Evolutionary conservation across 2,113 vertebrate species (phyloP).

Genomic region (Alaudala cheleensis): DNA sequence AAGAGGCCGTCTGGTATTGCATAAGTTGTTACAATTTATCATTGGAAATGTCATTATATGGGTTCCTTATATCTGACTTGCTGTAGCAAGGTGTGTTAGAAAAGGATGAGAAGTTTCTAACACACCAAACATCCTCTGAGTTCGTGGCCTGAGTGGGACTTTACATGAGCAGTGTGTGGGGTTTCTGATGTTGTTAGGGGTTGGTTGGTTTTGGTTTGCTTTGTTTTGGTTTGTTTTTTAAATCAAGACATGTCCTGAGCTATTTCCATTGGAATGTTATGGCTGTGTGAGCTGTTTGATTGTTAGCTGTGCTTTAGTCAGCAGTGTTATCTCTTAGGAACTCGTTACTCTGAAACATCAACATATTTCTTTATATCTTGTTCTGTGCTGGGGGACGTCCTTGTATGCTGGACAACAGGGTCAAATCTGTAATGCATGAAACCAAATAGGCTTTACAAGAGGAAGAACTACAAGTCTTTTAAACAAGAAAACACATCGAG

Average conservation of each 20-base stretch:
- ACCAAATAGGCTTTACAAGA: not conserved
- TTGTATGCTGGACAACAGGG: not conserved
- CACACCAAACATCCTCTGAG: not conserved
- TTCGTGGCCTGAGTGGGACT: not conserved
- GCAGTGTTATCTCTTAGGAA: not conserved
- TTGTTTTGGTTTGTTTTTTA: not conserved
- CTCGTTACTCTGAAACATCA: not conserved
- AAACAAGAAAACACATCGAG: not conserved
- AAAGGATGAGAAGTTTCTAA: not conserved
- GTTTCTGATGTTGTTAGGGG: not conserved
- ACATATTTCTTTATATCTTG: not conserved
- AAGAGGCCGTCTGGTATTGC: not conserved
- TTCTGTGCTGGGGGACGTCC: not conserved
- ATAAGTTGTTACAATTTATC: not conserved
- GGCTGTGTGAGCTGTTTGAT: not conserved
- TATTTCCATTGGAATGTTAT: not conserved
- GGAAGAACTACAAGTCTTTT: not conserved
- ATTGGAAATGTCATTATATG: not conserved
- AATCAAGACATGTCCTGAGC: not conserved
- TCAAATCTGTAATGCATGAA: not conserved
- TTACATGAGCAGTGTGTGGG: rapidly evolving
- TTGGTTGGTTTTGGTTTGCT: not conserved
- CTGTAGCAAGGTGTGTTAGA: not conserved
- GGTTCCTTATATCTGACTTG: not conserved
- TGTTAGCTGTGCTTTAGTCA: not conserved